Conservation (phyloP, 2,797 vertebrate genomes). For the Spatula clypeata region DNA sequence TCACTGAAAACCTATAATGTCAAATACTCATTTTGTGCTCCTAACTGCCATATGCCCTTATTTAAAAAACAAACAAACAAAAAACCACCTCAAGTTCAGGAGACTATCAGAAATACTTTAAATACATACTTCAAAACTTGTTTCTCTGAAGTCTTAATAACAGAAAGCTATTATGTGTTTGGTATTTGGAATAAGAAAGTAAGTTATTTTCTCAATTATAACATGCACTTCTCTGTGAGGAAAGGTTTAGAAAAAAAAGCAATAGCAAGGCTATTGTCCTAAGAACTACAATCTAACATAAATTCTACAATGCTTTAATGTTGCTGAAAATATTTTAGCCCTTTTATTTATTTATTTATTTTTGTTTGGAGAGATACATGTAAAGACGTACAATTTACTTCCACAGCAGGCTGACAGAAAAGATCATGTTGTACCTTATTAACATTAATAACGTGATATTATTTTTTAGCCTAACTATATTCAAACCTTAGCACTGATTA, state of each 20-base stretch:
- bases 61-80: neutral
- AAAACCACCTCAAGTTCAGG: neutral
- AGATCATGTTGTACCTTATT: neutral
- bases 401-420: neutral
- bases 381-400: neutral
- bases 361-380: neutral
- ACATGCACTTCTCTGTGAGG: neutral
- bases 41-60: neutral
- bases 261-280: neutral
- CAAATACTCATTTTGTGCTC: neutral
- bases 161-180: neutral
- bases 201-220: neutral
- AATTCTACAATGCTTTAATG: neutral
- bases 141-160: neutral
- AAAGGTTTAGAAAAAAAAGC: neutral
- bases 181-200: neutral
- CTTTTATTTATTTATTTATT: neutral
- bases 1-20: neutral
- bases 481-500: neutral
- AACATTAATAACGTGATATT: neutral
- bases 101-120: neutral
- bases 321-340: neutral
- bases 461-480: slow-evolving; percentile 19
- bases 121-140: neutral
- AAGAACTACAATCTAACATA: neutral